Evolutionary conservation across 2,888 invertebrate species (phyloP), one percentile per base, ranked within the genome.

Genomic region (Chymomyza fuscimana): DNA sequence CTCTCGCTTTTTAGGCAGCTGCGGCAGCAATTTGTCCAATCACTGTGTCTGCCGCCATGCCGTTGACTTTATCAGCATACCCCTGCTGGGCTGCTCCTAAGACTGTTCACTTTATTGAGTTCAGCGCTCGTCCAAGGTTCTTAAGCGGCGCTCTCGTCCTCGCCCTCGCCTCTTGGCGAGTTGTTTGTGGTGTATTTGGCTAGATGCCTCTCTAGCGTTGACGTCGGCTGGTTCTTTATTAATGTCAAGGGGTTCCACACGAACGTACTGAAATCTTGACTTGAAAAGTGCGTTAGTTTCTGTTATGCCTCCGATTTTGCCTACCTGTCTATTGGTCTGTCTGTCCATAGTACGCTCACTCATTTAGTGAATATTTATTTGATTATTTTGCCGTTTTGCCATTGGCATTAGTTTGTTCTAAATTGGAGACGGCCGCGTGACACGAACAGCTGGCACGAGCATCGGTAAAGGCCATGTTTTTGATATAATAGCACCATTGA

Each of bases 211-310:
- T 65, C 50, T 50, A 62, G 46, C 50, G 7, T 60, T 15, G 52
- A 22, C 36, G n/a, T 40, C 62, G 56, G 51, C 52, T 19, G 71
- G 78, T 75, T 79, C 73, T 75, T 73, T 86, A 86, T 87, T 86
- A 86, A 86, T 86, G 85, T 86, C 85, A 86, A 86, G 85, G 85
- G 88, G 85, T 86, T 87, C 88, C 74, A 86, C 88, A 87, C 86
- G 82, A 82, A 82, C 76, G 65, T 69, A n/a, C 71, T 67, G 46
- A 36, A 68, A 46, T 46, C 60, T 81, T 64, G 52, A 32, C 70
- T 83, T 75, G 68, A 86, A 86, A 87, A 86, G 88, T 86, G 85
- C 85, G 85, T 87, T 84, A 80, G 80, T 77, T 87, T 87, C 86
- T 86, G 81, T 59, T 25, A 59, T 25, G 15, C 22, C 32, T 86